Evolutionary conservation across 2,888 invertebrate species (phyloP).

Genomic region (Tridacna gigas): DNA sequence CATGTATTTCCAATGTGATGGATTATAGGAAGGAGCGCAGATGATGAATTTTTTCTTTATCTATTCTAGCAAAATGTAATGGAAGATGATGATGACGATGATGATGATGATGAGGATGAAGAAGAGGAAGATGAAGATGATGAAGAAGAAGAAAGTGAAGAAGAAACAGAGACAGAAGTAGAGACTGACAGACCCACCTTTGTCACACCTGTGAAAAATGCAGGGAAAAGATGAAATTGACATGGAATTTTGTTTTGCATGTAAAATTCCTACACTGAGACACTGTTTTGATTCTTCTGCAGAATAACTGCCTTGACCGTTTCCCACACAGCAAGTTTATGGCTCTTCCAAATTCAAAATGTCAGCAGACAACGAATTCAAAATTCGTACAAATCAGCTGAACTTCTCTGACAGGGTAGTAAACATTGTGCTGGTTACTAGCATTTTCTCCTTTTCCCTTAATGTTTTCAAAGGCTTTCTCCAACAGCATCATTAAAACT

Average conservation of each 20-base stretch:
- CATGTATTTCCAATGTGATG: too few relatives aligned
- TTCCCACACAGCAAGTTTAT: too few relatives aligned
- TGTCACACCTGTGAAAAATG: slow-evolving; percentile 36
- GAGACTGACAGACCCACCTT: slow-evolving; percentile 48
- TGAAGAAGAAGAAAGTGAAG: slow-evolving; percentile 44
- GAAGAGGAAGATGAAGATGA: slow-evolving; percentile 66
- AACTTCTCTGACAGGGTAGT: too few relatives aligned
- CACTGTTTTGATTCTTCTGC: too few relatives aligned
- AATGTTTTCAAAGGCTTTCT: background rate
- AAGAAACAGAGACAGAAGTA: slow-evolving; percentile 52
- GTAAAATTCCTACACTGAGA: too few relatives aligned
- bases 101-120: slow-evolving; percentile 67
- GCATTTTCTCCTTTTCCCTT: background rate
- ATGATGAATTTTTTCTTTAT: background rate
- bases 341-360: too few relatives aligned
- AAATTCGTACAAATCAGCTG: too few relatives aligned
- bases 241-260: background rate
- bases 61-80: slow-evolving; percentile 39
- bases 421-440: background rate
- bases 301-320: too few relatives aligned
- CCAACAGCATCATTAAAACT: background rate
- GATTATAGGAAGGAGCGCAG: too few relatives aligned
- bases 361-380: too few relatives aligned
- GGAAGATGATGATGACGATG: slow-evolving; percentile 68
- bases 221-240: slow-evolving; percentile 16